These are phyloP conservation scores for Tipula lateralis DNA, from an alignment of 2,888 invertebrate genomes.

Conservation along the genomic window DNA sequence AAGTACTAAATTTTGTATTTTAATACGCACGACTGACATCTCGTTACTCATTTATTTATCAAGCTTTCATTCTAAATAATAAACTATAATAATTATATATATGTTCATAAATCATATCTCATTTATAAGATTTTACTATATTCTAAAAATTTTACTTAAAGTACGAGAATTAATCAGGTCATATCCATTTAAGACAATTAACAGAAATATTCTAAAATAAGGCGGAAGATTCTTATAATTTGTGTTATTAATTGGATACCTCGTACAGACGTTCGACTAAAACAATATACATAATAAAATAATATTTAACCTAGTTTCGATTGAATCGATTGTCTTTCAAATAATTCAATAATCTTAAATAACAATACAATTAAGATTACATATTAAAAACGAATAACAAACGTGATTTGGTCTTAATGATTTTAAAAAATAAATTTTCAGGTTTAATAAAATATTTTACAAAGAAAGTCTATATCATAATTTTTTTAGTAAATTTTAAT, in stretches of 20 bases:
- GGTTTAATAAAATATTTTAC: background rate
- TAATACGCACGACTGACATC: no score
- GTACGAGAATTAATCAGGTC: background rate
- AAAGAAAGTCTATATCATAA: background rate
- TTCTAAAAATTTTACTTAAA: background rate
- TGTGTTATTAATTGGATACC: background rate
- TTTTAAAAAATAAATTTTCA: background rate
- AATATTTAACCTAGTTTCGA: background rate
- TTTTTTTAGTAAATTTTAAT: background rate
- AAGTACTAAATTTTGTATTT: no score
- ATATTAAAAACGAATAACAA: background rate
- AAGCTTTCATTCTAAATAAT: background rate
- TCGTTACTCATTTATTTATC: no score
- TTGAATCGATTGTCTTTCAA: background rate
- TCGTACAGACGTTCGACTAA: background rate
- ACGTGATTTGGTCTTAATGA: background rate
- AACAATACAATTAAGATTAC: background rate
- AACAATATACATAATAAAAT: background rate
- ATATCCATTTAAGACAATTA: conserved; percentile 3
- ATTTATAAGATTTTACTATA: background rate
- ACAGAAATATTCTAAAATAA: background rate
- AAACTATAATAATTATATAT: background rate
- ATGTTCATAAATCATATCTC: background rate
- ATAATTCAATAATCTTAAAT: background rate
- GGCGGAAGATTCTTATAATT: background rate